These are phyloP conservation scores for Lochmaea crataegi DNA, from an alignment of 2,888 invertebrate species.

Conservation along the genomic window DNA sequence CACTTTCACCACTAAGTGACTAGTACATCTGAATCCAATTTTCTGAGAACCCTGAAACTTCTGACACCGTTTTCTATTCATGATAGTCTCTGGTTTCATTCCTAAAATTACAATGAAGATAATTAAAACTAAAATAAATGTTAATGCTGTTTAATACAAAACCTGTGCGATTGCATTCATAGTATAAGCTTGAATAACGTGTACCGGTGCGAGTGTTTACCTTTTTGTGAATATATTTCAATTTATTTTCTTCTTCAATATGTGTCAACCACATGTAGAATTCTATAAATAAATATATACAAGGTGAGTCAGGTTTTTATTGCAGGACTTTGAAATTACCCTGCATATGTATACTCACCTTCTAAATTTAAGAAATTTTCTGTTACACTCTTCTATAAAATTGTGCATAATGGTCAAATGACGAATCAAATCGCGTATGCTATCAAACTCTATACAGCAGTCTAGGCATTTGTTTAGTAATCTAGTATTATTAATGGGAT, in stretches of 20 bases:
- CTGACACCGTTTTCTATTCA: slow-evolving; percentile 13
- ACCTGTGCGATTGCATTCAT: slow-evolving; percentile 16
- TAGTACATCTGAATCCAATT: slow-evolving; percentile 11
- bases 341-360: neutral
- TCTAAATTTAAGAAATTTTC: slow-evolving; percentile 16
- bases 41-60: slow-evolving; percentile 11
- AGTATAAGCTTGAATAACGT: slow-evolving; percentile 5
- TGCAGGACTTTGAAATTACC: neutral
- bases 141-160: no score
- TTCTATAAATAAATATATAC: slow-evolving; percentile 17
- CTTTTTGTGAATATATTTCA: slow-evolving; percentile 10
- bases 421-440: slow-evolving; percentile 5
- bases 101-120: slow-evolving; percentile 14
- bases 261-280: slow-evolving; percentile 8
- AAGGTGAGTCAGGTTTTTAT: slow-evolving; percentile 12
- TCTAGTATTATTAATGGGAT: slow-evolving; percentile 10
- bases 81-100: slow-evolving; percentile 9
- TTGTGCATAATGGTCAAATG: slow-evolving; percentile 15
- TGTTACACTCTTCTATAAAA: slow-evolving; percentile 15
- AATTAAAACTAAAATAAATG: slow-evolving; percentile 9
- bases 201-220: neutral
- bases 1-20: slow-evolving; percentile 17
- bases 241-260: slow-evolving; percentile 17
- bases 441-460: slow-evolving; percentile 10
- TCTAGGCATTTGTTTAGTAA: neutral